phyloP scores from a whole-genome alignment of 2,888 invertebrate genomes.

The Adineta ricciae region DNA sequence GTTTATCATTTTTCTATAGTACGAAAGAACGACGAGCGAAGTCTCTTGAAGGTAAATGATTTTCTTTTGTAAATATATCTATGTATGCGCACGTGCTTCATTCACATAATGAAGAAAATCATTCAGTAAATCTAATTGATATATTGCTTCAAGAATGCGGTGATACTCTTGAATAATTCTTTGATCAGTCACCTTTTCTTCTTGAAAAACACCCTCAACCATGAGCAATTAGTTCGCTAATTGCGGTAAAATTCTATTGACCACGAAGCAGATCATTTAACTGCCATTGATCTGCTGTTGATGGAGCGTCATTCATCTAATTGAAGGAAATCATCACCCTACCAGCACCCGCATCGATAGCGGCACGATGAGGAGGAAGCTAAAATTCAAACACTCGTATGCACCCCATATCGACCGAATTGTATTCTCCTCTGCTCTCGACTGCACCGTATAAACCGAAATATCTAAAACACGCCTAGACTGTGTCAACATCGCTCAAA shows the following conservation, averaged over 20 bases:
- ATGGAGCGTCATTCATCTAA: not conserved
- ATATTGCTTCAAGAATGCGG: too few relatives aligned
- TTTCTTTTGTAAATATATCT: not conserved
- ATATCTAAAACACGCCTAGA: not conserved
- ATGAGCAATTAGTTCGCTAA: not conserved
- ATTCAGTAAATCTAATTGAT: too few relatives aligned
- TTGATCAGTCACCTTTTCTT: too few relatives aligned
- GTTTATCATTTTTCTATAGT: not conserved
- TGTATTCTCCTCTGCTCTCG: conserved; percentile 12
- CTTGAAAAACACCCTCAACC: not conserved
- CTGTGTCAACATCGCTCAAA: not conserved
- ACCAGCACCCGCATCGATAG: conserved; percentile 19
- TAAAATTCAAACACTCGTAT: not conserved
- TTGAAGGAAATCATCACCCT: not conserved
- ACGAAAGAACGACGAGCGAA: not conserved
- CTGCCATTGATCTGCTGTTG: not conserved
- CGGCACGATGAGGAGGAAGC: conserved; percentile 19
- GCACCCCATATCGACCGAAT: conserved; percentile 22
- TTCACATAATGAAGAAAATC: not conserved
- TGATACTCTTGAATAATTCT: too few relatives aligned
- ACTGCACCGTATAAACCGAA: conserved; percentile 12
- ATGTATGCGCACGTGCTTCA: too few relatives aligned
- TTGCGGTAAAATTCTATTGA: not conserved
- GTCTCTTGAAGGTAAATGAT: not conserved
- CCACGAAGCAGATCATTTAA: not conserved